phyloP scores from a whole-genome alignment of 2,797 vertebrate species.

The Tokudaia tokunoshimensis region DNA sequence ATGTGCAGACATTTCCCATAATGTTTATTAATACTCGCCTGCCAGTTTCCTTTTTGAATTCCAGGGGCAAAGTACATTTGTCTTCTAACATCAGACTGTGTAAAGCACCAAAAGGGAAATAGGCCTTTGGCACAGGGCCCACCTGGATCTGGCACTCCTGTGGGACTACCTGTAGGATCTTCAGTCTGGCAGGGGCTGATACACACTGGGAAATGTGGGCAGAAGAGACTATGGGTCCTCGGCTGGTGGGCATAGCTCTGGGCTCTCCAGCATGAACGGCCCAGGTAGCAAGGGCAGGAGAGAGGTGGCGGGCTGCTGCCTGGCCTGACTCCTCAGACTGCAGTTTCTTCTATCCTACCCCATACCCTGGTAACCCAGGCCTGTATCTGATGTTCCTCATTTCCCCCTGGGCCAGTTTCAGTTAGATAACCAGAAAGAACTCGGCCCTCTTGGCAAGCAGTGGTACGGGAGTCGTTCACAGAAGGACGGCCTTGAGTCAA shows the following conservation, averaged over 20 bases:
- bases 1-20: conserved; percentile 48
- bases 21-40: conserved; percentile 52
- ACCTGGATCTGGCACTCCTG: not conserved
- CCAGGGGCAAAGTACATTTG: not conserved
- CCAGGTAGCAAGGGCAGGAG: too few relatives aligned
- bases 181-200: not conserved
- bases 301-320: not conserved
- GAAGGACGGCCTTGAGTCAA: not conserved
- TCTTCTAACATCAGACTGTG: not conserved
- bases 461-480: not conserved
- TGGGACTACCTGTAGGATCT: not conserved
- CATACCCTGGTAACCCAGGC: not conserved
- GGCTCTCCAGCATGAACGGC: not conserved
- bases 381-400: not conserved
- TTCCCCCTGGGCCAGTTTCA: not conserved
- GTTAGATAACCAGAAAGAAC: not conserved
- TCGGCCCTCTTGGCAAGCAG: not conserved
- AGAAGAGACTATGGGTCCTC: not conserved
- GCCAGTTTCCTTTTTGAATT: conserved; percentile 39
- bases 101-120: not conserved
- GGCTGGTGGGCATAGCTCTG: too few relatives aligned
- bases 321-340: not conserved
- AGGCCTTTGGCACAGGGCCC: not conserved
- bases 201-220: not conserved
- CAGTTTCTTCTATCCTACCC: not conserved